Conservation (phyloP, 2,113 vertebrate genomes). For the Strix uralensis region DNA sequence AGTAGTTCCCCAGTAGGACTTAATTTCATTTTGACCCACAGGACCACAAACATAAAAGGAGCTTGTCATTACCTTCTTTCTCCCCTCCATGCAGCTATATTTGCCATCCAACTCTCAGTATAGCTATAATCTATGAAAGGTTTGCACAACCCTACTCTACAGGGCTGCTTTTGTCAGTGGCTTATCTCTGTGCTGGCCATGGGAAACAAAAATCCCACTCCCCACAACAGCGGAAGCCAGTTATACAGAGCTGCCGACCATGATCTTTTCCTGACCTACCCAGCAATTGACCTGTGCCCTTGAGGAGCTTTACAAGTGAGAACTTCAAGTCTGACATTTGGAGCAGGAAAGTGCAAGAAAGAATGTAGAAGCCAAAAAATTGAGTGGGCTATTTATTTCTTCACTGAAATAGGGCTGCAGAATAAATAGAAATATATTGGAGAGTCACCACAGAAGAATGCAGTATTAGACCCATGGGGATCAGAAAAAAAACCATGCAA, state of each 20-base stretch:
- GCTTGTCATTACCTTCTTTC: not conserved
- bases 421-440: not conserved
- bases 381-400: not conserved
- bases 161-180: not conserved
- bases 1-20: not conserved
- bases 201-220: not conserved
- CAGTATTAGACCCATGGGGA: not conserved
- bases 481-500: not conserved
- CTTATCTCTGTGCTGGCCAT: not conserved
- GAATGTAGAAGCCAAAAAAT: not conserved
- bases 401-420: not conserved
- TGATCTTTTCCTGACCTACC: not conserved
- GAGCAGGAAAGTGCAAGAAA: not conserved
- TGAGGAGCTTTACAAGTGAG: conserved; percentile 4
- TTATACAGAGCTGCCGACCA: not conserved
- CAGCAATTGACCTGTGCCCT: not conserved
- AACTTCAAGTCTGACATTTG: not conserved
- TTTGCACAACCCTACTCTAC: not conserved
- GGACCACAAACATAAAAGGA: not conserved
- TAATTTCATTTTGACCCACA: not conserved
- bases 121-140: not conserved
- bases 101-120: not conserved
- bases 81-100: not conserved
- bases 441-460: conserved; percentile 34
- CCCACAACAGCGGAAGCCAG: not conserved